Evolutionary conservation across 1,140 invertebrate species (phyloP).

Genomic region (Trichogramma pretiosum): DNA sequence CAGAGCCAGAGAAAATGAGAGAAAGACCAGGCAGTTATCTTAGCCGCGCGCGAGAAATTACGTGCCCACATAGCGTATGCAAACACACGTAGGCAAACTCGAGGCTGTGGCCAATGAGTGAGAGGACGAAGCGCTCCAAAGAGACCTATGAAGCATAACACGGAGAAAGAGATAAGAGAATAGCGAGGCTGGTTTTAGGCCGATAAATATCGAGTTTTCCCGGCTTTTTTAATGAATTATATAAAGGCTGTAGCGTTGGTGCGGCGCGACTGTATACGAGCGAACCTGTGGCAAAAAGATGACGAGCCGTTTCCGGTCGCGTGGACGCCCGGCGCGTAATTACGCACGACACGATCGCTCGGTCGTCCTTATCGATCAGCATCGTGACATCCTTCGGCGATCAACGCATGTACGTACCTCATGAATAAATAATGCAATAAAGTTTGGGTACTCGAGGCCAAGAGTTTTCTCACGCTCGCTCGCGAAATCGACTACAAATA

Average conservation of each 20-base stretch:
- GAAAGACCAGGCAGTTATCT: not conserved
- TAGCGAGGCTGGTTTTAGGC: no score
- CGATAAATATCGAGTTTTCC: no score
- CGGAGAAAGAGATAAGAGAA: no score
- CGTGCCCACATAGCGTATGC: no score
- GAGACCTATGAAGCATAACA: no score
- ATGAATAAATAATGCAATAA: not conserved
- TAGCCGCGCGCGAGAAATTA: not conserved
- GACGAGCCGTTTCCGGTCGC: conserved; percentile 32
- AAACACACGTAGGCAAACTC: not conserved
- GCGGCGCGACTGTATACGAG: no score
- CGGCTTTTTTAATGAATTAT: no score
- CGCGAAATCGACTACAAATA: not conserved
- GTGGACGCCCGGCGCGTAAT: conserved; percentile 30
- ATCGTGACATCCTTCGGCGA: not conserved
- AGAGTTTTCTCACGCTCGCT: conserved; percentile 15
- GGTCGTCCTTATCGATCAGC: no score
- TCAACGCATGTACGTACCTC: not conserved
- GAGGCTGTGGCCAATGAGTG: no score
- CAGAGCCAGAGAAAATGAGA: no score
- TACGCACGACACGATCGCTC: conserved; percentile 19
- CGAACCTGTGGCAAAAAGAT: conserved; percentile 16
- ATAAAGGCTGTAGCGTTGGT: no score
- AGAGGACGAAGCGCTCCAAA: no score
- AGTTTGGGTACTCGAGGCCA: conserved; percentile 10